These are phyloP conservation scores for Thecocarcelia acutangulata DNA, from an alignment of 2,888 invertebrate genomes.

Conservation along the genomic window DNA sequence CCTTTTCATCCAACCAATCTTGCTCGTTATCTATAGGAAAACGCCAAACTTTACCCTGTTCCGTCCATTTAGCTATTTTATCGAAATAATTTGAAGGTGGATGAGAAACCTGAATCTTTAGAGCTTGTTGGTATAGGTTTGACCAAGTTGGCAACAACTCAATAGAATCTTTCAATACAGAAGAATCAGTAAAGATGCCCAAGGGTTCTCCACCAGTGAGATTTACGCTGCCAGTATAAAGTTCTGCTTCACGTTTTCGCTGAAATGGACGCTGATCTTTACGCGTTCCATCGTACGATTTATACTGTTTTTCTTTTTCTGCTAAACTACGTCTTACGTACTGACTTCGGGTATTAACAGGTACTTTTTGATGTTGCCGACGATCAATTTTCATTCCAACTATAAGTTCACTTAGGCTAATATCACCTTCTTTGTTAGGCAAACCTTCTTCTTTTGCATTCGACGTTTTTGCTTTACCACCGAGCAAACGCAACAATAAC, in stretches of 20 bases:
- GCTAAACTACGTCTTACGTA: constrained; percentile 80
- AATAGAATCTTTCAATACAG: constrained; percentile 67
- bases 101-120: constrained; percentile 86
- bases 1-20: constrained; percentile 87
- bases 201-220: constrained; percentile 85
- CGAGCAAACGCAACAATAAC: constrained; percentile 86
- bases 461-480: constrained; percentile 71
- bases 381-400: constrained; percentile 90
- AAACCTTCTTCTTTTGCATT: constrained; percentile 51
- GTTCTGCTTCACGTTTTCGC: constrained; percentile 74
- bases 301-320: constrained; percentile 66
- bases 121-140: constrained; percentile 84
- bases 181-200: constrained; percentile 84
- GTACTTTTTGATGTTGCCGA: constrained; percentile 71
- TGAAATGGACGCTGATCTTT: constrained; percentile 30
- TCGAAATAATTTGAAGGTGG: constrained; percentile 94
- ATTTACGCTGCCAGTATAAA: constrained; percentile 82
- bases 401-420: constrained; percentile 85
- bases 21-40: constrained; percentile 99
- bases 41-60: constrained; percentile 96
- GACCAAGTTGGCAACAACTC: constrained; percentile 86
- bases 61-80: constrained; percentile 96
- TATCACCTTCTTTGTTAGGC: constrained; percentile 8
- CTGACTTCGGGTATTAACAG: constrained; percentile 77
- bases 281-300: background rate